These are phyloP conservation scores for Chymomyza costata DNA, from an alignment of 1,140 invertebrate genomes.

Conservation along the genomic window DNA sequence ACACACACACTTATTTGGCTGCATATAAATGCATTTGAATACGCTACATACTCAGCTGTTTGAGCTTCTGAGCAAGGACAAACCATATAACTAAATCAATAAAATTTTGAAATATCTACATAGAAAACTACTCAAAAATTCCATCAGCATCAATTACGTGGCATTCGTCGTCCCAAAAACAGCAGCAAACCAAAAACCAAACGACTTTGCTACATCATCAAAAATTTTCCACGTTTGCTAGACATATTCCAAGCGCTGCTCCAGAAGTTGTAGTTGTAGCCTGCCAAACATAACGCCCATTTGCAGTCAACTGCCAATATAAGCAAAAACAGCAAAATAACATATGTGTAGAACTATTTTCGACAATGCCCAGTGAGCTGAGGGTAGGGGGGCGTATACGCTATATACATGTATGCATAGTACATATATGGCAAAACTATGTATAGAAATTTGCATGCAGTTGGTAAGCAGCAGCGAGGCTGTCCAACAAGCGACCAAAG, in stretches of 20 bases:
- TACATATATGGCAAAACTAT: conserved; percentile 13
- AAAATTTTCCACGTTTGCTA: conserved; percentile 47
- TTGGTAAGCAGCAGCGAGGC: conserved; percentile 30
- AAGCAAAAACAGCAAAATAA: conserved; percentile 45
- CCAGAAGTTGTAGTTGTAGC: conserved; percentile 24
- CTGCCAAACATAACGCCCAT: conserved; percentile 64
- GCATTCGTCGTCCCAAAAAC: conserved; percentile 2
- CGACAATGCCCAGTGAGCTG: conserved; percentile 40
- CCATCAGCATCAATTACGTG: conserved; percentile 64
- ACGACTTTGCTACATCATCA: conserved; percentile 67
- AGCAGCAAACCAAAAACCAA: conserved; percentile 9
- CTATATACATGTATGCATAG: no score
- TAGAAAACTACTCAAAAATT: conserved; percentile 53
- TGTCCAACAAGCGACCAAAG: conserved; percentile 46
- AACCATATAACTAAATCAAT: conserved; percentile 66
- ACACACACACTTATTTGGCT: no score
- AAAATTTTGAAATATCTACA: conserved; percentile 58
- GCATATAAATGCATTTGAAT: no score
- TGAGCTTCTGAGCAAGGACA: no score
- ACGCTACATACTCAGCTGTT: no score
- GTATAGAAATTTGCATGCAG: conserved; percentile 25
- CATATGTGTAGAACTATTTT: conserved; percentile 37
- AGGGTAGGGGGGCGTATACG: no score
- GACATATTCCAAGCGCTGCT: conserved; percentile 9
- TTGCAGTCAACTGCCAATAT: conserved; percentile 72